phyloP scores from a whole-genome alignment of 2,797 vertebrate species.

The Acipenser transmontanus region DNA sequence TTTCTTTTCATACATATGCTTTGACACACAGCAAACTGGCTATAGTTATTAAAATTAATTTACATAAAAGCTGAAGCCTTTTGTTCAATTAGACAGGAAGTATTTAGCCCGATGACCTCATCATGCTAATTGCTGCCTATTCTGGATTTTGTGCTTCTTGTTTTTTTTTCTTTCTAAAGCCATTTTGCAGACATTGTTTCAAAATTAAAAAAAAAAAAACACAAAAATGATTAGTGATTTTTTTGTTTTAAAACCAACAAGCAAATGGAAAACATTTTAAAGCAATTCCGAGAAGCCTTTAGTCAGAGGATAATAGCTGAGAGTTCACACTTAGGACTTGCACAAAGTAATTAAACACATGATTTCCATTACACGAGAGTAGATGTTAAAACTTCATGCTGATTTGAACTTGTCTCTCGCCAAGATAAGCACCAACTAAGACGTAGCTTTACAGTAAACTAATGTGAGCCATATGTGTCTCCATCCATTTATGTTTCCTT shows the following conservation, averaged over 20 bases:
- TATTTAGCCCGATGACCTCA: constrained; percentile 29
- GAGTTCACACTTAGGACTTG: no score
- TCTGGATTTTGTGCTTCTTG: constrained; percentile 9
- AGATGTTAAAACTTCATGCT: no score
- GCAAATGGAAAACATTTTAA: constrained; percentile 6
- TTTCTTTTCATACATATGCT: constrained; percentile 67
- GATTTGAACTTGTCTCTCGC: no score
- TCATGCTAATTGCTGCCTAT: constrained; percentile 15
- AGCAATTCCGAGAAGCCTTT: no score
- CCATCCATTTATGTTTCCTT: no score
- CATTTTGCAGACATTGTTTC: not conserved
- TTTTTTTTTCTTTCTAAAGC: constrained; percentile 6
- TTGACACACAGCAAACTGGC: constrained; percentile 56
- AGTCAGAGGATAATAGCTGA: no score
- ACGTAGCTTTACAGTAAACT: no score
- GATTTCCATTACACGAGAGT: no score
- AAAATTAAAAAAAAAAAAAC: constrained; percentile 3
- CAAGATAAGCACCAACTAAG: no score
- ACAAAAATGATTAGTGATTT: constrained; percentile 1
- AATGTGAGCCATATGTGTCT: no score
- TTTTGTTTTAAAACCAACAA: not conserved
- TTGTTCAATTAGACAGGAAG: constrained; percentile 37
- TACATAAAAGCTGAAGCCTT: constrained; percentile 27
- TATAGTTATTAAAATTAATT: constrained; percentile 58
- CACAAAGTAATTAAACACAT: no score